These are phyloP conservation scores for Microcebus lehilahytsara DNA, from an alignment of 2,113 vertebrate species.

Conservation along the genomic window DNA sequence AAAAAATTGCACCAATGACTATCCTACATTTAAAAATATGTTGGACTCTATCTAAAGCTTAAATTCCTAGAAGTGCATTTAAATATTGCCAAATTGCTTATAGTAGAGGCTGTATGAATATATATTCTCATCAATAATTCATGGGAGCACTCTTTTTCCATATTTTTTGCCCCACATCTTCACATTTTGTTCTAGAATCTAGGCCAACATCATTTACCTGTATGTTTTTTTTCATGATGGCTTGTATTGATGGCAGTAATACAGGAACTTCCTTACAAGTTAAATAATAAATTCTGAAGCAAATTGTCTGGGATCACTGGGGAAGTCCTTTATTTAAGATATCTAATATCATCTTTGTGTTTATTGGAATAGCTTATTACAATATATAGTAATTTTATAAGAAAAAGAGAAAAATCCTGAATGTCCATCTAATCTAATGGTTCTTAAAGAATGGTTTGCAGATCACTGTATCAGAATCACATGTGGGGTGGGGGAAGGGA, in stretches of 20 bases:
- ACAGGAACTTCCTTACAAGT: background rate
- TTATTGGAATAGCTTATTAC: background rate
- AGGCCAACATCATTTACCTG: background rate
- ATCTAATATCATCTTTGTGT: background rate
- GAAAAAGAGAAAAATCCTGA: background rate
- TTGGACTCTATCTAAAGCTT: background rate
- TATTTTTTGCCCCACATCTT: background rate
- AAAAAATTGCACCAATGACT: background rate
- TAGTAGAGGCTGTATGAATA: background rate
- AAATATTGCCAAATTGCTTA: background rate
- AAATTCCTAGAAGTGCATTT: background rate
- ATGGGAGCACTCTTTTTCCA: background rate
- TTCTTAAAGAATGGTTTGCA: background rate
- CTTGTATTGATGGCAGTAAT: background rate
- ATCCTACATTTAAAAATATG: background rate
- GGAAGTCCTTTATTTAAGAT: background rate
- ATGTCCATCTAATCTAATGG: background rate
- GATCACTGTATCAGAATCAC: background rate
- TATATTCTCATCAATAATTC: background rate
- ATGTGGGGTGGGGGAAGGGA: too few species aligned
- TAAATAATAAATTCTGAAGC: background rate
- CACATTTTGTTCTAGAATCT: background rate
- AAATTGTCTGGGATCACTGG: background rate
- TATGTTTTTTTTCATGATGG: background rate
- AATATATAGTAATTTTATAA: background rate